These are phyloP conservation scores for Centropristis striata DNA, from an alignment of 2,113 vertebrate species.

Conservation along the genomic window DNA sequence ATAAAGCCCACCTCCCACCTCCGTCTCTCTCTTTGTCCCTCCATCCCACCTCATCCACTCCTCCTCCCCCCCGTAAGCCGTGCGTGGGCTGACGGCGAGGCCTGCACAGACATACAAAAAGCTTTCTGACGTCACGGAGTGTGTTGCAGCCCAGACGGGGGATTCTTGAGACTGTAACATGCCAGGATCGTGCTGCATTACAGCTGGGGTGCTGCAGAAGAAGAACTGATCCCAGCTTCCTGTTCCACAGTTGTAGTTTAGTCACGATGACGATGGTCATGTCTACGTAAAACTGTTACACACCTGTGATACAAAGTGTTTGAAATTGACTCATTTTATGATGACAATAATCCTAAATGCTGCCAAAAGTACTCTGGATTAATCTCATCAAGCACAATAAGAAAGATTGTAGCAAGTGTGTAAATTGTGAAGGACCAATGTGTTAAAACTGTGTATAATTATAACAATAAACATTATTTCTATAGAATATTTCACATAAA, in stretches of 20 bases:
- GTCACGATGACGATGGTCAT: background rate
- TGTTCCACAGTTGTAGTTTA: constrained; percentile 6
- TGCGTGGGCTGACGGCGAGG: constrained; percentile 64
- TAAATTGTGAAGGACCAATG: too few species aligned
- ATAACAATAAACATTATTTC: too few species aligned
- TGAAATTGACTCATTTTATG: background rate
- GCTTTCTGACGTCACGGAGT: constrained; percentile 67
- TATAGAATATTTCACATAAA: too few species aligned
- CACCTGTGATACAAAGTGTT: background rate
- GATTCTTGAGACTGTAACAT: constrained; percentile 63
- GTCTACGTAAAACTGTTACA: background rate
- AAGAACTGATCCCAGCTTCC: background rate
- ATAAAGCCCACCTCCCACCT: constrained; percentile 56
- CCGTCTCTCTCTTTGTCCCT: constrained; percentile 17
- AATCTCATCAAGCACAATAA: background rate
- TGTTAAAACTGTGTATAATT: too few species aligned
- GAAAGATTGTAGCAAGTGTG: too few species aligned
- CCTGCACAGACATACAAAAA: constrained; percentile 49
- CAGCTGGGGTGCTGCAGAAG: constrained; percentile 28
- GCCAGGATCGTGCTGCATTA: constrained; percentile 26
- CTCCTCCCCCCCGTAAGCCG: constrained; percentile 45
- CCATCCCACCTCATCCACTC: constrained; percentile 9
- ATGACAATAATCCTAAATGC: background rate
- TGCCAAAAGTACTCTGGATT: background rate
- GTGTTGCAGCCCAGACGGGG: constrained; percentile 56